Conservation (phyloP, 2,888 invertebrate genomes). For the Halictus quadricinctus region DNA sequence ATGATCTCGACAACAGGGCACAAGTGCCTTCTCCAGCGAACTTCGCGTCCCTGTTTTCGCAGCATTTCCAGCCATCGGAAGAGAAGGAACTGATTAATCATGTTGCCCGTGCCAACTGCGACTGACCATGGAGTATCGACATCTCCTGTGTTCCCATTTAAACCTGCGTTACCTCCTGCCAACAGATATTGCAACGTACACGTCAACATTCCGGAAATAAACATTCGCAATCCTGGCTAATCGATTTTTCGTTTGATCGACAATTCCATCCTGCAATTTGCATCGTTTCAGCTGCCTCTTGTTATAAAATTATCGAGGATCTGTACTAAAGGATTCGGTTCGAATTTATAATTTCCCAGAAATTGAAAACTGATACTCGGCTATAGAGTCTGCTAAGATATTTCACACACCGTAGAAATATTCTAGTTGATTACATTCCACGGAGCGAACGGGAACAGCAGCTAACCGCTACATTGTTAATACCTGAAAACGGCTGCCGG, state of each 20-base stretch:
- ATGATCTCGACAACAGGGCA: conserved; percentile 71
- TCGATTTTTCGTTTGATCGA: not conserved
- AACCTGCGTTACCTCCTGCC: not conserved
- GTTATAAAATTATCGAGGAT: not conserved
- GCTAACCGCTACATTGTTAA: not conserved
- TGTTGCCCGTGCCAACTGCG: conserved; percentile 55
- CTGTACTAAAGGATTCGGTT: not conserved
- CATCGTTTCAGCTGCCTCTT: not conserved
- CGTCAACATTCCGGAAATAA: not conserved
- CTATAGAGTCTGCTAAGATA: not conserved
- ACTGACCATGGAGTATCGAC: conserved; percentile 51
- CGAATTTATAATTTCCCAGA: not conserved
- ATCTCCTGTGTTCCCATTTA: conserved; percentile 26
- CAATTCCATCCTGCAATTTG: no score
- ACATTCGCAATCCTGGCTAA: not conserved
- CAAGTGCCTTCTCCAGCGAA: conserved; percentile 60
- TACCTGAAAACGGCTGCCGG: not conserved
- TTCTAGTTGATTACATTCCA: not conserved
- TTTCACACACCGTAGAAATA: not conserved
- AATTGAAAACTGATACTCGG: not conserved
- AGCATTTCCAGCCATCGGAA: conserved; percentile 65
- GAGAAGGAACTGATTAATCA: conserved; percentile 69
- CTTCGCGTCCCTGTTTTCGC: conserved; percentile 71
- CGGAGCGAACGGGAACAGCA: not conserved
- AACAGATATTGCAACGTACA: not conserved